Base-by-base conservation (phyloP, 2,797 vertebrate genomes). In the Phalloptychus januarius region DNA sequence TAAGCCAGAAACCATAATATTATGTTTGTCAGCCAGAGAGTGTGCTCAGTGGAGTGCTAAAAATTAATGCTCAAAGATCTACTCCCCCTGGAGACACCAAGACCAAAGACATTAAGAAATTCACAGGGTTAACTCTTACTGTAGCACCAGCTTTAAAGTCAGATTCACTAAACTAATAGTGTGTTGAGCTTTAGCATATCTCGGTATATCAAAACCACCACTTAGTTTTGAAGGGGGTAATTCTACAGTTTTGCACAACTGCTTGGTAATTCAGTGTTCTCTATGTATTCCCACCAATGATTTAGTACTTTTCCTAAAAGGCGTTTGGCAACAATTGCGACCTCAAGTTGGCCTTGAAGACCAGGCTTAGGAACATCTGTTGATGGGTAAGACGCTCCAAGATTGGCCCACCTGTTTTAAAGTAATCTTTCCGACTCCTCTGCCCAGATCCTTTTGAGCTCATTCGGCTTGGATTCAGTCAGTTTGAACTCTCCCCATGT, bases 21-120 rank as follows among this genome's bases (percentile, higher is more conserved):
- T 96, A 91, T 95, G 93, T 94, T 95, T 95, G 91, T 93, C 88
- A 89, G 91, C 92, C 83, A 80, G 84, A 87, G 90, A 92, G 92
- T 85, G 90, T 79, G 87, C 89, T 90, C 87, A 73, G 89, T 25
- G 78, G 86, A 82, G 89, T 82, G 72, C 89, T 91, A 90, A 91
- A 95, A 93, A 92, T 91, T 87, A 92, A 93, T 87, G 89, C 88
- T 88, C 86, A 89, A 88, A 92, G 90, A 89, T 90, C 76, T 75
- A 80, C 90, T 93, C 85, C 92, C 91, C 77, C 71, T 42, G 78
- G 87, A 93, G 86, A 85, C 77, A 72, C 85, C 83, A 56, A 44
- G 67, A 45, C 25, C 67, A 44, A 87, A 90, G 83, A 79, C 56
- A 81, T 78, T 72, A 85, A 88, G 77, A 78, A 33, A 71, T 84